phyloP scores from a whole-genome alignment of 2,888 invertebrate genomes.

The Frankliniella intonsa region DNA sequence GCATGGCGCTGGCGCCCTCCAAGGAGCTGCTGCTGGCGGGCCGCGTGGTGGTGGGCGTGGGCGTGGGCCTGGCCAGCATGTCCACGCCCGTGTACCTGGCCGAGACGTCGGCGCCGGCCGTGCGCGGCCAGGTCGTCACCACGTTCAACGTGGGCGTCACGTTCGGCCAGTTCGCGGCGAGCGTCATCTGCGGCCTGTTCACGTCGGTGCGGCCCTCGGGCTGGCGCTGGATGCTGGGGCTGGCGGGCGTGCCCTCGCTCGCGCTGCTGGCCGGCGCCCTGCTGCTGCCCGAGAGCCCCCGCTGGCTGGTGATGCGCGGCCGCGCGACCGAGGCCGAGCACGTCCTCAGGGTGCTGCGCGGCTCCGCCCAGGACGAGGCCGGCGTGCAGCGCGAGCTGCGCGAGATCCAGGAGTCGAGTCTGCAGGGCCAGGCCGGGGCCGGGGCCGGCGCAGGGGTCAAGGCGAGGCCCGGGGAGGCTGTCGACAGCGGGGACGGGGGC shows the following conservation, averaged over 20 bases:
- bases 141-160: slow-evolving; percentile 51
- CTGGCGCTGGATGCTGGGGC: slow-evolving; percentile 55
- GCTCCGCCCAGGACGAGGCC: not conserved
- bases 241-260: slow-evolving; percentile 50
- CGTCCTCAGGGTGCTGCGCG: not conserved
- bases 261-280: slow-evolving; percentile 52
- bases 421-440: not conserved
- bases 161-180: slow-evolving; percentile 51
- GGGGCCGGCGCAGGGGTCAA: not conserved
- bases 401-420: not conserved
- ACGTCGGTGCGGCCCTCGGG: slow-evolving; percentile 49
- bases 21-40: slow-evolving; percentile 45
- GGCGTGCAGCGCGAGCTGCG: slow-evolving; percentile 6
- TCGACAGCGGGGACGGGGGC: not conserved
- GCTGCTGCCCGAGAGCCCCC: slow-evolving; percentile 53
- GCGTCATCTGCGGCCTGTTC: slow-evolving; percentile 50
- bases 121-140: slow-evolving; percentile 51
- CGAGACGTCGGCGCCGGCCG: slow-evolving; percentile 50
- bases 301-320: slow-evolving; percentile 46
- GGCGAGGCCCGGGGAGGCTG: not conserved
- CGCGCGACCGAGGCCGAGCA: not conserved
- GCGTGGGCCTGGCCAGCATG: slow-evolving; percentile 52
- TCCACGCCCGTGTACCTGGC: slow-evolving; percentile 55
- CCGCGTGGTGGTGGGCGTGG: slow-evolving; percentile 48
- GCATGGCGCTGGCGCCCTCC: slow-evolving; percentile 46